Evolutionary conservation across 2,113 vertebrate genomes (phyloP), one percentile per base, ranked within the genome.

Genomic region (Psittacula cyanocephala): DNA sequence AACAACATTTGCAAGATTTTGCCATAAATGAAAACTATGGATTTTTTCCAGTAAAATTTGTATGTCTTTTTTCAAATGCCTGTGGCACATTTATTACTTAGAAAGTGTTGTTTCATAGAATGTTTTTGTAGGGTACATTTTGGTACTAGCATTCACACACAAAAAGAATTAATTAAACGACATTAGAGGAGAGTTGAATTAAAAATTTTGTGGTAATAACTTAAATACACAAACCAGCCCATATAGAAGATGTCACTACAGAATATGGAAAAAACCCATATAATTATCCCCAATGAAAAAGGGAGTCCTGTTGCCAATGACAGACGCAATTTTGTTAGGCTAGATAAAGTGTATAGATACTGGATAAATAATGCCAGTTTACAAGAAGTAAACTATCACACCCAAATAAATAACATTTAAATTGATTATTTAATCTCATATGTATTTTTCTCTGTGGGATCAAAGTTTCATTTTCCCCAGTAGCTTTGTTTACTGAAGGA

Each of bases 401-500:
- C 28, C 39, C 68, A 85, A 93, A 89, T 44, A 93, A 84, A 60
- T 50, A 62, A 59, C 59, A 50, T 82, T 80, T 1, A 92, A 72
- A 82, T 41, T 0, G 1, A 67, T 86, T 79, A 15, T n/a, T 41
- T 57, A 0, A 0, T 53, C 20, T 37, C 86, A 63, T 55, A 49
- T 13, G 35, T 50, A 44, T 75, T 71, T 79, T 83, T 68, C 59
- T 50, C 53, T 15, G 22, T 35, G 29, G 64, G 55, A 83, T 46
- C 60, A 17, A 64, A 53, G 47, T 46, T 84, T 60, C 57, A 29
- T 68, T 91, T 87, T 86, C 70, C 35, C 50, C 53, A 43, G 49
- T 53, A 85, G 47, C 53, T 76, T 80, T 86, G 44, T 79, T 85
- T 88, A n/a, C 49, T 82, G 63, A 89, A 91, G 63, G 52, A 95